Base-by-base conservation (phyloP, 1,140 invertebrate genomes). In the Anoplolepis gracilipes region DNA sequence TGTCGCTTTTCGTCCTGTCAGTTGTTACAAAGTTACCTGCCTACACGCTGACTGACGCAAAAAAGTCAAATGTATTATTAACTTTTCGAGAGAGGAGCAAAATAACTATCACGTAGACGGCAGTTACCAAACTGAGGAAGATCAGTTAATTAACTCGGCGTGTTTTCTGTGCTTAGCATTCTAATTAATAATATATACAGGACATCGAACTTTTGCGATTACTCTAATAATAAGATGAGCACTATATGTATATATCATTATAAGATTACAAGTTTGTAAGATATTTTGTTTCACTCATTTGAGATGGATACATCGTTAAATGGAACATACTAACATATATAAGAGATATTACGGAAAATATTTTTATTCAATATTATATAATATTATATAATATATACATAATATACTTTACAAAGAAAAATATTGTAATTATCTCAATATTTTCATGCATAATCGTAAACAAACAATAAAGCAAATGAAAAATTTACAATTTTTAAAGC, bases 101-200 rank as follows among this genome's bases (percentile, higher is more conserved):
- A 72, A 81, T n/a, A 30, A 28, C 30, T 49, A 28, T 67, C 30
- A 53, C 46, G 46, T 19, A 19, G 65, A 79, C 39, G 53, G 4
- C 16, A 67, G 42, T 53, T 79, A 16, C 62, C n/a, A 25, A 79
- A 79, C 61, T 7, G 75, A 49, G 39, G 16, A 69, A 79, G 33
- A 67, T 67, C 4, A 39, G 64, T 42, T 67, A 22, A 79, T 55
- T 79, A 75, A 77, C 62, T 79, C 62, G n/a, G 28, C 8, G 28
- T 4, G 33, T 13, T 76, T 76, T 25, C 11, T 46, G 16, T 36
- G 13, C 13, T 28, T 25, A 46, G 30, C 46, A 10, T 16, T 5
- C 16, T 79, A 69, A 79, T 39, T 67, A 67, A 67, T 69, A 39
- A 22, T 11, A 36, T 33, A 65, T 30, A 65, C 6, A 42, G 42